A percentile compares a stretch with the other conserved stretches of the same genome.
These are phyloP conservation scores for Cladopsammia gracilis DNA, from an alignment of 64 coral and sea anemone genomes.

Conservation along the genomic window DNA sequence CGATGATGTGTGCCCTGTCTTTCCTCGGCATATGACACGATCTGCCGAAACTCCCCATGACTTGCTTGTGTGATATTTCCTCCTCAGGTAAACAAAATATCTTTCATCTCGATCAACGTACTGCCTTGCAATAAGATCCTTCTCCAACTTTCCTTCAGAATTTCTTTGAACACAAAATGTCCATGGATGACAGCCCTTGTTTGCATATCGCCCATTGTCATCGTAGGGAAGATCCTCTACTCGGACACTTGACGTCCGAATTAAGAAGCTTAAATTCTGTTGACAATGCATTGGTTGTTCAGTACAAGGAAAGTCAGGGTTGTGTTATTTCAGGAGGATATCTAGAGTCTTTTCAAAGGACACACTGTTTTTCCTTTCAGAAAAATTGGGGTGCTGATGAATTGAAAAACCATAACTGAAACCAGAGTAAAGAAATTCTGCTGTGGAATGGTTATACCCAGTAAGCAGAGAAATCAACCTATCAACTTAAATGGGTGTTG, in stretches of 20 bases:
- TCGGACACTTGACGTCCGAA: conserved; percentile 43
- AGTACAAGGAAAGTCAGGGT: conserved; percentile 38
- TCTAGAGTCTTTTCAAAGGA: conserved; percentile 65
- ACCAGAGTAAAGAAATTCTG: too few species aligned
- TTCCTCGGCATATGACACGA: conserved; percentile 67
- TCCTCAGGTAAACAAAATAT: neutral
- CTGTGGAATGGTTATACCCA: too few species aligned
- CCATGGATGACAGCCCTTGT: conserved; percentile 61
- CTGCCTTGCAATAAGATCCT: conserved; percentile 1
- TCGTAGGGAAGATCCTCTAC: conserved; percentile 72
- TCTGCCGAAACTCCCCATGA: conserved; percentile 61
- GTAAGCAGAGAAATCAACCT: too few species aligned
- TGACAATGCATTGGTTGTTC: conserved; percentile 71
- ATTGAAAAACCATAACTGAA: too few species aligned
- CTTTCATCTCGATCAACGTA: conserved; percentile 2
- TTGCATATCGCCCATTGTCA: conserved; percentile 71
- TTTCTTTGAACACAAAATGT: conserved; percentile 36
- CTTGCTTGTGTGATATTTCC: conserved; percentile 61
- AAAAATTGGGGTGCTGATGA: conserved; percentile 53
- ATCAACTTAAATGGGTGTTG: too few species aligned
- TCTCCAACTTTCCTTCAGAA: conserved; percentile 27
- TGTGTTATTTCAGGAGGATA: conserved; percentile 69
- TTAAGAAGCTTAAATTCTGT: conserved; percentile 68
- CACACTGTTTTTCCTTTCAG: conserved; percentile 62
- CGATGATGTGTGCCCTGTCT: too few species aligned